Conservation (phyloP, 2,888 invertebrate species). For the Agrotis segetum region DNA sequence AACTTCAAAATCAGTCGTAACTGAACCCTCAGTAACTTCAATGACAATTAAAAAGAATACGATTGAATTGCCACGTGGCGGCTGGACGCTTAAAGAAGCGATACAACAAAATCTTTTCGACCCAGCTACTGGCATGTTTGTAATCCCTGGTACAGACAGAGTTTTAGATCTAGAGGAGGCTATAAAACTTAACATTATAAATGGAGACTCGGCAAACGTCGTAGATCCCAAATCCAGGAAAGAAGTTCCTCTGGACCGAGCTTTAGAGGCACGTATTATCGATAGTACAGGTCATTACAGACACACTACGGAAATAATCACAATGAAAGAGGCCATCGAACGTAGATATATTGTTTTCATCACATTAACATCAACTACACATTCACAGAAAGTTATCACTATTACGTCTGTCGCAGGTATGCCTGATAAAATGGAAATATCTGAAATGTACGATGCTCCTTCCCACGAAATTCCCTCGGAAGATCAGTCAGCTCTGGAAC, state of each 20-base stretch:
- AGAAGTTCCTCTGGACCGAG: slow-evolving; percentile 92
- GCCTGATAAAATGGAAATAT: slow-evolving; percentile 94
- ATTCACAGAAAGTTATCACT: slow-evolving; percentile 92
- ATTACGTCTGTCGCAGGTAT: slow-evolving; percentile 94
- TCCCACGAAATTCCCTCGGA: slow-evolving; percentile 68
- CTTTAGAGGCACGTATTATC: slow-evolving; percentile 95
- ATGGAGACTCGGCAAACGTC: slow-evolving; percentile 95
- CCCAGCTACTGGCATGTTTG: slow-evolving; percentile 95
- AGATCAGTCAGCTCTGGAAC: slow-evolving; percentile 91
- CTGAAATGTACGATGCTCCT: slow-evolving; percentile 82
- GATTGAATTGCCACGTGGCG: slow-evolving; percentile 95
- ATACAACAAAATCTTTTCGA: slow-evolving; percentile 96
- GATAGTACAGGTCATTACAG: slow-evolving; percentile 95
- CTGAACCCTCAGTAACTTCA: slow-evolving; percentile 88
- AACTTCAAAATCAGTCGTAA: slow-evolving; percentile 81
- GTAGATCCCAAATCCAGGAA: slow-evolving; percentile 94
- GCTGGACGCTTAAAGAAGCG: slow-evolving; percentile 96
- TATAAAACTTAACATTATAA: slow-evolving; percentile 95
- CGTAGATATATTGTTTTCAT: slow-evolving; percentile 92
- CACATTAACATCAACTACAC: slow-evolving; percentile 82
- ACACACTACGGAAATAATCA: slow-evolving; percentile 87
- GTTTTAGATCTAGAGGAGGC: slow-evolving; percentile 97
- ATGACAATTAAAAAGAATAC: slow-evolving; percentile 92
- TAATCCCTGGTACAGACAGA: slow-evolving; percentile 96
- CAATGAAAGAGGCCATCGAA: slow-evolving; percentile 94